A percentile compares a stretch with the other conserved stretches of the same genome.
Evolutionary conservation across 2,888 invertebrate species (phyloP).

Genomic region (Buathra laborator): DNA sequence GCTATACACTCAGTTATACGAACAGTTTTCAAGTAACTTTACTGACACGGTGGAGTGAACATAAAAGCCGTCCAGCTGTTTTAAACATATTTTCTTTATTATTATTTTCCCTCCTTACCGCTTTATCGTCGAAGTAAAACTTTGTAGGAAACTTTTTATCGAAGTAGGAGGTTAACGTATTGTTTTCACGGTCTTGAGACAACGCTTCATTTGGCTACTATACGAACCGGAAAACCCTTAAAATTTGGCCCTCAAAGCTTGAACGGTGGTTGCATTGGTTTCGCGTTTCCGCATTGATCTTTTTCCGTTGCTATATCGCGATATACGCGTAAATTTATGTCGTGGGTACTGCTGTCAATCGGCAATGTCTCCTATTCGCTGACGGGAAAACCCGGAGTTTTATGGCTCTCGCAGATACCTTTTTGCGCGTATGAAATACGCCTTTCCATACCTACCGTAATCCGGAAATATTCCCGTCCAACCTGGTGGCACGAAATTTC

Average conservation of each 20-base stretch:
- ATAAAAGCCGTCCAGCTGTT: background rate
- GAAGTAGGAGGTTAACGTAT: background rate
- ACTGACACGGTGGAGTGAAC: background rate
- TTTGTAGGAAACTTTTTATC: background rate
- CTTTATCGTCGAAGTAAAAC: background rate
- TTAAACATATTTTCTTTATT: background rate
- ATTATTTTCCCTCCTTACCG: background rate
- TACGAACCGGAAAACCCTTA: background rate
- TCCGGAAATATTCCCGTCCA: background rate
- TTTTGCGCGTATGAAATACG: background rate
- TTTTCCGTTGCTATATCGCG: background rate
- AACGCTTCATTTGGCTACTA: no score
- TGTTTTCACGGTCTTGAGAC: background rate
- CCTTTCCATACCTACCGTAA: constrained; percentile 18
- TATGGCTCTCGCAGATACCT: constrained; percentile 18
- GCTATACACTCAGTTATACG: background rate
- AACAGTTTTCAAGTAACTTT: background rate
- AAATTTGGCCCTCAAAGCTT: background rate
- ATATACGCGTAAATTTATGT: constrained; percentile 20
- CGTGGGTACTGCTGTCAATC: constrained; percentile 29
- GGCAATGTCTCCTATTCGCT: constrained; percentile 5
- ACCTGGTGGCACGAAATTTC: constrained; percentile 22
- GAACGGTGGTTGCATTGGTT: background rate
- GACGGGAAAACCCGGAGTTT: constrained; percentile 17
- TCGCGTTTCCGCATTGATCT: background rate